Conservation (phyloP, 64 coral and sea anemone genomes). For the Stichodactyla helianthus region DNA sequence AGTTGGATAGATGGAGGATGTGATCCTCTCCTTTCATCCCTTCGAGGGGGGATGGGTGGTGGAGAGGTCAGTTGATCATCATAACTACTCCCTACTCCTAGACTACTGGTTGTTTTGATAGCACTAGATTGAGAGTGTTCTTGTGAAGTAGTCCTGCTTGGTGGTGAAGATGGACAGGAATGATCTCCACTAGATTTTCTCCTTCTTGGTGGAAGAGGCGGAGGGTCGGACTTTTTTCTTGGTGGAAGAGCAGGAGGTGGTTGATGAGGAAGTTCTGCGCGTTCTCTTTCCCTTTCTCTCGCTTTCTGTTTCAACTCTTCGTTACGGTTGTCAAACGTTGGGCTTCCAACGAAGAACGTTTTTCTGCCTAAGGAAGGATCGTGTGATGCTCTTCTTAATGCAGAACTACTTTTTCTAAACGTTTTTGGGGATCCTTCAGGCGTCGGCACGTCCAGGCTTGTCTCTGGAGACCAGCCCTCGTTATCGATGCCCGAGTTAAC, state of each 20-base stretch:
- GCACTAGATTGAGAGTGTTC: not conserved
- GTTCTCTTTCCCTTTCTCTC: conserved; percentile 7
- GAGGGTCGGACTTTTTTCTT: conserved; percentile 45
- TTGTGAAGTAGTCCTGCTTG: not conserved
- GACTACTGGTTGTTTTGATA: no score
- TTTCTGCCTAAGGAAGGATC: not conserved
- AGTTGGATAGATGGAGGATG: conserved; percentile 36
- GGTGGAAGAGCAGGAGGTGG: conserved; percentile 51
- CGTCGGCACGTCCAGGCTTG: not conserved
- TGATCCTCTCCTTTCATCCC: conserved; percentile 28
- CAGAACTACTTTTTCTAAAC: not conserved
- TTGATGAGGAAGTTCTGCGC: conserved; percentile 5
- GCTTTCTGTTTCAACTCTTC: not conserved
- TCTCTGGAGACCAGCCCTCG: conserved; percentile 25
- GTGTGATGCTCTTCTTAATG: conserved; percentile 17
- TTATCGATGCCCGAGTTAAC: not conserved
- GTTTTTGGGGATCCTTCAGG: conserved; percentile 14
- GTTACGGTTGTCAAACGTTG: not conserved
- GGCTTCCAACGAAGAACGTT: not conserved
- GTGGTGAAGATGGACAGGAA: not conserved
- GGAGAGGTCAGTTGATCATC: conserved; percentile 24
- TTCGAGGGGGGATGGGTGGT: conserved; percentile 52
- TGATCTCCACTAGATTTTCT: not conserved
- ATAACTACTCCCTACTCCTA: not conserved
- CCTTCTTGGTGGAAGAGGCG: conserved; percentile 43